These are phyloP conservation scores for Piezodorus guildinii DNA, from an alignment of 1,140 invertebrate genomes.

Conservation along the genomic window DNA sequence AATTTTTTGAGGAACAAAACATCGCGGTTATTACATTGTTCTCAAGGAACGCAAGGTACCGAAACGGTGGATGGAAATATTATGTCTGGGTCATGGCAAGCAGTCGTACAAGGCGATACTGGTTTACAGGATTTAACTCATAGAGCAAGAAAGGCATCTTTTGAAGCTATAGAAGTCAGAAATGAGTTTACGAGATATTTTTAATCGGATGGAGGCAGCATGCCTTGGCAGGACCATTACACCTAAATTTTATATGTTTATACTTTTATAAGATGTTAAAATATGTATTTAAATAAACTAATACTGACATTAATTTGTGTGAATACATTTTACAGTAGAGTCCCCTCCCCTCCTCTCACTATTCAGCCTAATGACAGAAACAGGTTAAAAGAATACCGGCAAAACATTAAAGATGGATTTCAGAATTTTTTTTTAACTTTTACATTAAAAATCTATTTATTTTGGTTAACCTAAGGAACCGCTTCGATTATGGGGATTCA, in stretches of 20 bases:
- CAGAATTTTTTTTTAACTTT: no score
- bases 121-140: neutral
- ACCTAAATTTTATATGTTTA: no score
- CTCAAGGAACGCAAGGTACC: neutral
- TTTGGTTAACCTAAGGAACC: no score
- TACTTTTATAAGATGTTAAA: neutral
- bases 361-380: no score
- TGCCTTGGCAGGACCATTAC: neutral
- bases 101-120: neutral
- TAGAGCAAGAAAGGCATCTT: neutral
- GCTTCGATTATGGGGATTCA: no score
- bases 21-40: neutral
- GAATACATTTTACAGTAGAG: no score
- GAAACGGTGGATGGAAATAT: neutral
- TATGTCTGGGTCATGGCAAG: neutral
- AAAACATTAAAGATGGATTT: no score
- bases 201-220: neutral
- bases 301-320: neutral
- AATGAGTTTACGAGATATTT: neutral
- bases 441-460: no score
- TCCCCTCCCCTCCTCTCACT: no score
- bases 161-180: neutral
- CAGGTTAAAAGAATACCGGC: no score
- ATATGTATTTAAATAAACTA: neutral
- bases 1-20: conserved; percentile 6